Percentiles rank a stretch among this genome's conserved stretches.
These are phyloP conservation scores for Triops longicaudatus DNA, from an alignment of 1,140 invertebrate genomes.

Conservation along the genomic window DNA sequence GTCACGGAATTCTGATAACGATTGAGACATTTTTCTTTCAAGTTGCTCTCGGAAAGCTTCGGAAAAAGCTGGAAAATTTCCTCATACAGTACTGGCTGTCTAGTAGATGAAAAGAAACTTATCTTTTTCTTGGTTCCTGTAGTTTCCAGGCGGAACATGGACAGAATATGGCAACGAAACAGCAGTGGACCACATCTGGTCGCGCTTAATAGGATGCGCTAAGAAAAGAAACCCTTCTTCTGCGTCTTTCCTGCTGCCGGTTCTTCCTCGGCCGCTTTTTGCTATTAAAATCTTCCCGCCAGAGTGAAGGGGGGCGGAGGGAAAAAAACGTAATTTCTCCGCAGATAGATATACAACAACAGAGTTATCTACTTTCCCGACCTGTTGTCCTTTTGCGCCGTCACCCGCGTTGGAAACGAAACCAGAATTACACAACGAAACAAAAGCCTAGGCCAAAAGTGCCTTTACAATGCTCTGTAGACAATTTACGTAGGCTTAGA, in stretches of 20 bases:
- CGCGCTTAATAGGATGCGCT: conserved; percentile 10
- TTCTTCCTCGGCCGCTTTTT: not conserved
- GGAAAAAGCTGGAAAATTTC: not conserved
- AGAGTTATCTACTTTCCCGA: not conserved
- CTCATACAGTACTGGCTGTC: not conserved
- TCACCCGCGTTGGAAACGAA: not conserved
- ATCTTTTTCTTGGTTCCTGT: not conserved
- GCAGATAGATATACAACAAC: not conserved
- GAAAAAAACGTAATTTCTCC: not conserved
- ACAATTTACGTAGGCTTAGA: conserved; percentile 13
- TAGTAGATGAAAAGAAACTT: not conserved
- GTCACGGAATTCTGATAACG: not conserved
- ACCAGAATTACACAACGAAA: not conserved
- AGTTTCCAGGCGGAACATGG: not conserved
- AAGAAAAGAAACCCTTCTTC: conserved; percentile 9
- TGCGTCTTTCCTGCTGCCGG: not conserved
- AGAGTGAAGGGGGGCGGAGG: not conserved
- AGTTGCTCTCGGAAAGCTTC: not conserved
- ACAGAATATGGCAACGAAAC: not conserved
- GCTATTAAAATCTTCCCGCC: not conserved
- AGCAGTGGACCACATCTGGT: conserved; percentile 13
- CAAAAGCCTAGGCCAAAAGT: not conserved
- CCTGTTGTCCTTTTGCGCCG: not conserved
- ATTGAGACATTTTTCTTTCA: not conserved
- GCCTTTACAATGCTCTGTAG: not conserved